Conservation (phyloP, 2,888 invertebrate species). For the Microdon myrmicae region DNA sequence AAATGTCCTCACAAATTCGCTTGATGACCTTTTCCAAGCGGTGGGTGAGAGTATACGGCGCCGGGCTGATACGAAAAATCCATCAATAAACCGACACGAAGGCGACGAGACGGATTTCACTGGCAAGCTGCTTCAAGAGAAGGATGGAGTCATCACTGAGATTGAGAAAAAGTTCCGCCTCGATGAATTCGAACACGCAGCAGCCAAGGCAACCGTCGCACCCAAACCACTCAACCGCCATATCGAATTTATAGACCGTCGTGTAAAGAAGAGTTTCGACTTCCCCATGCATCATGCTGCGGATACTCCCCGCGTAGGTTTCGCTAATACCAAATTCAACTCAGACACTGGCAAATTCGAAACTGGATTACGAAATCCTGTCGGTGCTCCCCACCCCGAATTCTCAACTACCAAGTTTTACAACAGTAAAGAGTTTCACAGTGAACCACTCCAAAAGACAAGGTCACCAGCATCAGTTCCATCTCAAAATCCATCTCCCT, state of each 20-base stretch:
- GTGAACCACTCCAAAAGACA: constrained; percentile 61
- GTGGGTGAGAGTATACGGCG: constrained; percentile 47
- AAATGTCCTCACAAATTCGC: constrained; percentile 45
- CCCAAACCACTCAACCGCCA: constrained; percentile 49
- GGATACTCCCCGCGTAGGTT: constrained; percentile 61
- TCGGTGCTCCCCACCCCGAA: constrained; percentile 59
- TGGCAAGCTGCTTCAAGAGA: constrained; percentile 63
- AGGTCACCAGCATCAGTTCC: constrained; percentile 9
- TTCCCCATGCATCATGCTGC: constrained; percentile 62
- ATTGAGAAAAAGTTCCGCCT: constrained; percentile 65
- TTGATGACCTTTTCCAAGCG: constrained; percentile 53
- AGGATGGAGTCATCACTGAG: constrained; percentile 65
- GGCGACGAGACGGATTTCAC: constrained; percentile 58
- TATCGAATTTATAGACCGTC: constrained; percentile 62
- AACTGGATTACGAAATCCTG: constrained; percentile 13
- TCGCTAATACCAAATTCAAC: constrained; percentile 66
- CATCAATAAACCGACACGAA: constrained; percentile 35
- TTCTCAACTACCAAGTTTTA: constrained; percentile 67
- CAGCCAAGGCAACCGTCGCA: constrained; percentile 29
- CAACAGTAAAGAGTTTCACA: constrained; percentile 66
- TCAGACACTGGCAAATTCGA: constrained; percentile 54
- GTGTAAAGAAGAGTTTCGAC: constrained; percentile 66
- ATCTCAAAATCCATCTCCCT: neutral
- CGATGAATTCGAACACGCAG: constrained; percentile 56
- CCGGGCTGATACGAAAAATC: constrained; percentile 10